Evolutionary conservation across 2,113 vertebrate genomes (phyloP).

Genomic region (Scatophagus argus): DNA sequence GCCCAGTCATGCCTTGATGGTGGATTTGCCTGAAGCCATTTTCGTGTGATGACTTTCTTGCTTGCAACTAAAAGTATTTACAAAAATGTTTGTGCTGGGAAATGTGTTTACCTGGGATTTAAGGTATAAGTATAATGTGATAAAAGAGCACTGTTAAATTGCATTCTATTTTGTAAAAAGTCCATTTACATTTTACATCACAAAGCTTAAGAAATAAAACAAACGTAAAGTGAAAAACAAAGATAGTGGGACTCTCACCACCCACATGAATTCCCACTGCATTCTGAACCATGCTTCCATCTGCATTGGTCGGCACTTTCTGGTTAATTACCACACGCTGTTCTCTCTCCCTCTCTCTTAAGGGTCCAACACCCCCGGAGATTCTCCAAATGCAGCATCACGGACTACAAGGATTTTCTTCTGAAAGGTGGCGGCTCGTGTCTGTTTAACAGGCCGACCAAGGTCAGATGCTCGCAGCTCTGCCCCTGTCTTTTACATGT

Average conservation of each 20-base stretch:
- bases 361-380: constrained; percentile 93
- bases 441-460: constrained; percentile 96
- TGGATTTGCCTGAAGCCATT: too few species aligned
- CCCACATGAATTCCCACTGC: background rate
- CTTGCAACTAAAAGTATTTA: too few species aligned
- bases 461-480: constrained; percentile 82
- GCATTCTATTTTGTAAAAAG: too few species aligned
- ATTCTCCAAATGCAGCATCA: constrained; percentile 98
- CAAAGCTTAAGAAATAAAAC: background rate
- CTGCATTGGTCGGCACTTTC: background rate
- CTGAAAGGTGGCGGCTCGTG: constrained; percentile 95
- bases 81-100: too few species aligned
- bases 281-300: background rate
- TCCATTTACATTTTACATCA: too few species aligned
- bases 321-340: background rate
- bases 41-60: too few species aligned
- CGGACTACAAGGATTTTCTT: constrained; percentile 96
- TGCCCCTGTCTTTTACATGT: background rate
- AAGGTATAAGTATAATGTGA: too few species aligned
- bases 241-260: background rate
- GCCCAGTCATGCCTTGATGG: too few species aligned
- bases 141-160: too few species aligned
- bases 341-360: constrained; percentile 60
- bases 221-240: background rate
- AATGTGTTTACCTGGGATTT: too few species aligned